Base-by-base conservation (phyloP, 2,888 invertebrate genomes). In the Stenodema calcarata region DNA sequence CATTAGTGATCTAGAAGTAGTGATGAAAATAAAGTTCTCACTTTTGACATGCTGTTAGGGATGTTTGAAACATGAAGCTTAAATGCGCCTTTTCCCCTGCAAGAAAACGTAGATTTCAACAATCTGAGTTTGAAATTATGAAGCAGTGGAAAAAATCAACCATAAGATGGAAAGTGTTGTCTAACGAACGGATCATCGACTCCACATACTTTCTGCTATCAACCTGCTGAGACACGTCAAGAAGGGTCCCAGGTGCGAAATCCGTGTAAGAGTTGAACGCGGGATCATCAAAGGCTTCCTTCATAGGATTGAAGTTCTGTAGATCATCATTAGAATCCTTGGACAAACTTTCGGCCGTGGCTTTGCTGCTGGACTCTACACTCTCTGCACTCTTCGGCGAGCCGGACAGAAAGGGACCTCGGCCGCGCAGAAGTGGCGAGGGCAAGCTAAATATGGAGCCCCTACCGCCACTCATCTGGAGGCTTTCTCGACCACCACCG, bases 11-110 rank as follows among this genome's bases (percentile, higher is more conserved):
- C 11, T 9, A 44, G 16, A 16, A 14, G 44, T 14, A 44, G 11
- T 44, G 1, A 6, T 2, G 16, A 1, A 4, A 44, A 14, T n/a
- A n/a, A n/a, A n/a, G n/a, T n/a, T 4, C 62, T 62, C 11, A 62
- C 62, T 23, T 62, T n/a, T 1, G 23, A 23, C 62, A 62, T 62
- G 7, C 23, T 23, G 27, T 18, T 23, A 4, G 80, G 80, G 27
- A 80, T 80, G 18, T 80, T 80, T 28, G 50, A 14, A 18, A 80
- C 50, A n/a, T 54, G 30, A 16, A 80, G 80, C 50, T 80, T 80
- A 16, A 80, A 4, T 4, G 54, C 2, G 9, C 1, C 44, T 14
- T 9, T 9, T 80, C 50, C 28, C 28, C 80, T 80, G 50, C n/a
- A n/a, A 50, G 27, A 80, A 9, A 54, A 54, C 2, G 3, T 3